phyloP scores from a whole-genome alignment of 2,888 invertebrate species.

The Mythimna vitellina region DNA sequence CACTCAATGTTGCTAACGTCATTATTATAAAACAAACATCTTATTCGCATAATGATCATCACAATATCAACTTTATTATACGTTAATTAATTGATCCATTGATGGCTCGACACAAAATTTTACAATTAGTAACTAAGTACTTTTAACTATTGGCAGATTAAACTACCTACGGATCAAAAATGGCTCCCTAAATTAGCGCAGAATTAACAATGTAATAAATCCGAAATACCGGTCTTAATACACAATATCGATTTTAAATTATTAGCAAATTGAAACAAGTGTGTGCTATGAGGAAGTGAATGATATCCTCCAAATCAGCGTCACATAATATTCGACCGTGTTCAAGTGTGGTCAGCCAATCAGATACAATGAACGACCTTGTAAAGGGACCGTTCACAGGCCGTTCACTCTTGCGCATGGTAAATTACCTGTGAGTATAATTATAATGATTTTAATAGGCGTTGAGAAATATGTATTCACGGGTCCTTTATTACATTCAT shows the following conservation, averaged over 20 bases:
- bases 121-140: too few relatives aligned
- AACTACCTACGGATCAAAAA: too few relatives aligned
- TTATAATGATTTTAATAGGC: slow-evolving; percentile 33
- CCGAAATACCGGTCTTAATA: background rate
- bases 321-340: slow-evolving; percentile 30
- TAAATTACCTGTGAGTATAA: slow-evolving; percentile 17
- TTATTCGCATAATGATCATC: background rate
- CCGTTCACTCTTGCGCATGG: slow-evolving; percentile 50
- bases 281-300: slow-evolving; percentile 38
- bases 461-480: slow-evolving; percentile 22
- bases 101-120: too few relatives aligned
- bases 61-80: background rate
- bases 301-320: slow-evolving; percentile 22
- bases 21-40: slow-evolving; percentile 1
- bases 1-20: background rate
- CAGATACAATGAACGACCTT: slow-evolving; percentile 47
- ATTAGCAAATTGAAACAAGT: slow-evolving; percentile 22
- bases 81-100: too few relatives aligned
- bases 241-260: slow-evolving; percentile 6
- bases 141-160: too few relatives aligned
- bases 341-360: slow-evolving; percentile 3
- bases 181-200: background rate
- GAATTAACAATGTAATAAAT: background rate
- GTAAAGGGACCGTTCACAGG: slow-evolving; percentile 48
- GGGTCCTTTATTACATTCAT: background rate